Base-by-base conservation (phyloP, 1,140 invertebrate species). In the Magallana ariakensis region DNA sequence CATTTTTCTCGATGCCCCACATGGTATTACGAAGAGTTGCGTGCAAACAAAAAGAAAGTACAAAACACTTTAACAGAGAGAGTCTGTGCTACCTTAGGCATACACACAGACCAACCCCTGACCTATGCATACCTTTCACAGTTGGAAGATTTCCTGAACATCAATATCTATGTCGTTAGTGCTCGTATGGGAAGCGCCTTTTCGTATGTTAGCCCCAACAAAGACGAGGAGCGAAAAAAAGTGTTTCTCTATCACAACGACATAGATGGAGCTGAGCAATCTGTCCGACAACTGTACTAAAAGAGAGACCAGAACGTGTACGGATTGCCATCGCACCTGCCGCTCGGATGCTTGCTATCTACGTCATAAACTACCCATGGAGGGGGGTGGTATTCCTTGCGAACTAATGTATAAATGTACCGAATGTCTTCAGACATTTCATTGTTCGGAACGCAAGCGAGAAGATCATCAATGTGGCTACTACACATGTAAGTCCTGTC, bases 401-500 rank as follows among this genome's bases (percentile, higher is more conserved):
- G 83, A 84, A 4, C 58, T 84, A 11, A n/a, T 26, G n/a, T 84
- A 46, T 13, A 84, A 60, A 46, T 84, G 83, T 60, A n/a, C 33
- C 5, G 33, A 4, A 4, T 84, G 83, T 84, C 57, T 15, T 8
- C 58, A 84, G 22, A 60, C 57, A 16, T 19, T 84, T 3, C 11
- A 84, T 22, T 19, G n/a, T 19, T 57, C 15, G 15, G 58, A 84
- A 15, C 22, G 11, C 11, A 46, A 55, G 3, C 83, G 10, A 13
- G 13, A 83, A 57, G 70, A 83, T 16, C 57, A 83, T 19, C n/a
- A 19, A 33, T 84, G 83, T 46, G 83, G 57, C 6, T 22, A 84
- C 11, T 84, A 19, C 19, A 58, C 19, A 15, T 87, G 86, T 53
- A 66, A 58, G n/a, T 83, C 54, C 16, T 87, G 86, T 70, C n/a